Conservation (phyloP, 2,113 vertebrate genomes). For the Zootoca vivipara region DNA sequence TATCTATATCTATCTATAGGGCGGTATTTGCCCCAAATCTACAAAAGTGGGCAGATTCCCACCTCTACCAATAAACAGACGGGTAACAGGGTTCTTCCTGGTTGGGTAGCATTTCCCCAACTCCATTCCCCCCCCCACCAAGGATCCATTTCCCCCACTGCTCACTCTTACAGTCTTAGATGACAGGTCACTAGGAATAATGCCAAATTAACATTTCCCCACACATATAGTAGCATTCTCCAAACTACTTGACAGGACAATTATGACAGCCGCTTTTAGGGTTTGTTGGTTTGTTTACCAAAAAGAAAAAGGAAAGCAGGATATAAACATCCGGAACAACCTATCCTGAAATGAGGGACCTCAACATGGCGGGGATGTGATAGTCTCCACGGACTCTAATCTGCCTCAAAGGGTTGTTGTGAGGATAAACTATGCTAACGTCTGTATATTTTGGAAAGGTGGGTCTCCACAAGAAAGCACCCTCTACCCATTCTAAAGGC, state of each 20-base stretch:
- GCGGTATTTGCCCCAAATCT: too few species aligned
- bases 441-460: background rate
- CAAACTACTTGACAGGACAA: background rate
- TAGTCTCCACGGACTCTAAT: background rate
- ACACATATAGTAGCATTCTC: background rate
- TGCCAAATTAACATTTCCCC: background rate
- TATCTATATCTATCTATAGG: too few species aligned
- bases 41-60: too few species aligned
- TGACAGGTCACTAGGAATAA: background rate
- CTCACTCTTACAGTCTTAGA: background rate
- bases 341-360: background rate
- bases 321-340: background rate
- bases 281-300: background rate
- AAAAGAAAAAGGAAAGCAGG: background rate
- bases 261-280: background rate
- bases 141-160: too few species aligned
- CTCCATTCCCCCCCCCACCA: too few species aligned
- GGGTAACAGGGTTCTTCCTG: too few species aligned
- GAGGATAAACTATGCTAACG: background rate
- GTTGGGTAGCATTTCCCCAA: too few species aligned
- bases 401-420: background rate
- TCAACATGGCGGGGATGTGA: background rate
- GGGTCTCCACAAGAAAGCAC: too few species aligned
- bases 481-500: background rate
- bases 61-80: too few species aligned